Conservation (phyloP, 2,888 invertebrate species). For the Perizoma flavofasciatum region DNA sequence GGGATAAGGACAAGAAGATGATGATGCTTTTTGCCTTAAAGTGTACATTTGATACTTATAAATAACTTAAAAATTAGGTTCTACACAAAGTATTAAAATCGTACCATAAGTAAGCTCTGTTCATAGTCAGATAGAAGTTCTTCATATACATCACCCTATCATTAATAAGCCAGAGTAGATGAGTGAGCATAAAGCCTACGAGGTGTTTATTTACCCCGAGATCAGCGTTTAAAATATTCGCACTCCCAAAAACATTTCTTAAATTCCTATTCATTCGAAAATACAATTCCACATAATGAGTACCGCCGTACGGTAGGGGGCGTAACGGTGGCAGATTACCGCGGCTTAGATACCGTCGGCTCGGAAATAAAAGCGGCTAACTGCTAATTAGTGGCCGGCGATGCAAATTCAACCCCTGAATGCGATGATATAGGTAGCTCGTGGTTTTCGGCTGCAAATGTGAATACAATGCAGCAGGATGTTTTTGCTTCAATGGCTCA, state of each 20-base stretch:
- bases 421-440: slow-evolving; percentile 24
- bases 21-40: too few species aligned
- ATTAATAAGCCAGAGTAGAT: background rate
- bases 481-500: background rate
- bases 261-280: slow-evolving; percentile 30
- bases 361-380: slow-evolving; percentile 78
- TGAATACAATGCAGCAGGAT: slow-evolving; percentile 20
- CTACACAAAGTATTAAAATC: too few species aligned
- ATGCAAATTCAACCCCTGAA: slow-evolving; percentile 63
- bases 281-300: slow-evolving; percentile 31
- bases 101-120: too few species aligned
- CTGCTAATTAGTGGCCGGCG: slow-evolving; percentile 73
- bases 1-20: too few species aligned
- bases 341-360: slow-evolving; percentile 70
- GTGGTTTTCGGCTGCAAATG: slow-evolving; percentile 20
- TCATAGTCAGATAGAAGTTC: too few species aligned
- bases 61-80: too few species aligned
- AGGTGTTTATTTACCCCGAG: background rate
- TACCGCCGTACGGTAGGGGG: slow-evolving; percentile 44
- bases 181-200: background rate
- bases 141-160: too few species aligned
- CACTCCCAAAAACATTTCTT: slow-evolving; percentile 25
- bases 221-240: slow-evolving; percentile 13
- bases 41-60: too few species aligned
- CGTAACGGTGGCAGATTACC: slow-evolving; percentile 71